Percentiles rank a stretch among this genome's conserved stretches.
Evolutionary conservation across 1,140 invertebrate genomes (phyloP).

Genomic region (Leucophenga varia): DNA sequence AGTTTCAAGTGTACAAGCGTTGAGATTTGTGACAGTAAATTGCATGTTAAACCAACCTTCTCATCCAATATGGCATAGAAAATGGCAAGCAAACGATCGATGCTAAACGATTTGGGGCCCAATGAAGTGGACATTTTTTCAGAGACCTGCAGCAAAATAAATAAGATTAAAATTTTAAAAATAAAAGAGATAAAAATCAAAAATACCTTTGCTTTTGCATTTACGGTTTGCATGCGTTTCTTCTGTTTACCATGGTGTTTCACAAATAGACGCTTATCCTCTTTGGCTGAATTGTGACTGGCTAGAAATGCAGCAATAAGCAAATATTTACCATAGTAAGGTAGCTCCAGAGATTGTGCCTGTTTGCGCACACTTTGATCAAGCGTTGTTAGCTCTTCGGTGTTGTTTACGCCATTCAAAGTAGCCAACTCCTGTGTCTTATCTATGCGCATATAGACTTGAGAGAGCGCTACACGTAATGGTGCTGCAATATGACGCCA

Average conservation of each 20-base stretch:
- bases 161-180: background rate
- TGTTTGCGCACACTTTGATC: constrained; percentile 41
- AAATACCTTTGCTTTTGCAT: constrained; percentile 58
- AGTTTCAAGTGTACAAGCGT: constrained; percentile 73
- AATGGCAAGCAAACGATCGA: constrained; percentile 85
- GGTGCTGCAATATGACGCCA: constrained; percentile 78
- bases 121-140: constrained; percentile 63
- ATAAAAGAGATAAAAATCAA: background rate
- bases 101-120: constrained; percentile 78
- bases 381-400: background rate
- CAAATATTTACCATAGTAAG: constrained; percentile 85
- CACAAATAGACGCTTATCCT: constrained; percentile 80
- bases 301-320: constrained; percentile 87
- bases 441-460: constrained; percentile 75
- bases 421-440: constrained; percentile 18
- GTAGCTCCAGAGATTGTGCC: constrained; percentile 74
- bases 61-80: constrained; percentile 89
- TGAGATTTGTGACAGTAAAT: constrained; percentile 76
- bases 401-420: background rate
- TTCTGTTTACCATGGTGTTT: constrained; percentile 70
- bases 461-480: constrained; percentile 72
- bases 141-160: constrained; percentile 41
- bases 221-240: constrained; percentile 62
- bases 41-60: constrained; percentile 79
- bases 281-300: constrained; percentile 84